Evolutionary conservation across 2,888 invertebrate species (phyloP).

Genomic region (Volucella bombylans): DNA sequence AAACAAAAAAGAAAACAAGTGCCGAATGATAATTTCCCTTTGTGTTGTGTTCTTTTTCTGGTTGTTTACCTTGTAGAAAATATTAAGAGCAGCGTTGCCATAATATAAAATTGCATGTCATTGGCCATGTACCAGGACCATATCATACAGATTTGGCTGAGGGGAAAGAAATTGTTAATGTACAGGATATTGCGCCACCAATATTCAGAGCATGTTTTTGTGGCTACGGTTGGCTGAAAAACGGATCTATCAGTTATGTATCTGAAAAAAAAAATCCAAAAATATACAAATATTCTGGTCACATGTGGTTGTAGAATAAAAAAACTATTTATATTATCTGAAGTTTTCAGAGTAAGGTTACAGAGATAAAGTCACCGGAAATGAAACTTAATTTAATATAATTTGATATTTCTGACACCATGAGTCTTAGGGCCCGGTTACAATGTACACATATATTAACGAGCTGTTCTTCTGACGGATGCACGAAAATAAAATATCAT

Average conservation of each 20-base stretch:
- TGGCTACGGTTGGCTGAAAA: constrained; percentile 88
- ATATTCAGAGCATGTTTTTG: constrained; percentile 89
- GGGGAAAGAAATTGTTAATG: constrained; percentile 90
- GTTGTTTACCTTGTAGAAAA: constrained; percentile 87
- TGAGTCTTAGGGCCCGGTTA: too few relatives aligned
- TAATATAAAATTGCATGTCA: constrained; percentile 90
- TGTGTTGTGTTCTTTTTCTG: too few relatives aligned
- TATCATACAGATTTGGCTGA: constrained; percentile 90
- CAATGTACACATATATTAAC: too few relatives aligned
- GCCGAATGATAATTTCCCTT: too few relatives aligned
- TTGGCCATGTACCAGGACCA: constrained; percentile 94
- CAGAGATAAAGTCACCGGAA: background rate
- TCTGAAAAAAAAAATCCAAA: constrained; percentile 77
- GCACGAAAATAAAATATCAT: too few relatives aligned
- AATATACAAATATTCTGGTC: constrained; percentile 8
- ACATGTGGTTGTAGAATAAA: background rate
- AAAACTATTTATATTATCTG: background rate
- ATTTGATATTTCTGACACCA: too few relatives aligned
- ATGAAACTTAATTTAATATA: too few relatives aligned
- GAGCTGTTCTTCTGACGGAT: too few relatives aligned
- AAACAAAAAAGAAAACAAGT: constrained; percentile 1
- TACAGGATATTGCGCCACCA: constrained; percentile 94
- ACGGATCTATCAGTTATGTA: constrained; percentile 89
- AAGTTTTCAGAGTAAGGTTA: background rate
- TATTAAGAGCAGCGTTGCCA: constrained; percentile 86